Conservation (phyloP, 2,113 vertebrate species). For the Ahaetulla prasina region DNA sequence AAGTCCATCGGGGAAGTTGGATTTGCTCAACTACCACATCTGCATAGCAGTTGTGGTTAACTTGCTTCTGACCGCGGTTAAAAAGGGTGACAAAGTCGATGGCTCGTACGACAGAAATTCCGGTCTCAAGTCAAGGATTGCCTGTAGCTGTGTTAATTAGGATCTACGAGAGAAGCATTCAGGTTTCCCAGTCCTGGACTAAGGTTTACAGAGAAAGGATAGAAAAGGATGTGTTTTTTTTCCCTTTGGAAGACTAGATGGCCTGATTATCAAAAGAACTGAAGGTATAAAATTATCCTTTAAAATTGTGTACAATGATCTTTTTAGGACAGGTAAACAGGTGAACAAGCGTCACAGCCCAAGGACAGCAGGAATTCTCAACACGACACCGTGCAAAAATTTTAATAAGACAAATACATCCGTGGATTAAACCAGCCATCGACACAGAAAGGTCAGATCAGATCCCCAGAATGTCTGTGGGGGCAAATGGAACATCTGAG, state of each 20-base stretch:
- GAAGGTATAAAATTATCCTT: background rate
- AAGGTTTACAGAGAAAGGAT: background rate
- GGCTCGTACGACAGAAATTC: background rate
- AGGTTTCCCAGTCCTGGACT: background rate
- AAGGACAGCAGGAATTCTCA: background rate
- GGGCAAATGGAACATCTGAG: background rate
- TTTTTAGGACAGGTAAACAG: background rate
- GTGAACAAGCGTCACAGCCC: background rate
- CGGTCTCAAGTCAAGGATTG: background rate
- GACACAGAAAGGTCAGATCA: conserved; percentile 22
- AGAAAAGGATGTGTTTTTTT: background rate
- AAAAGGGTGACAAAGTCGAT: background rate
- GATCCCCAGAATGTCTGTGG: background rate
- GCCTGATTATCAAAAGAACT: background rate
- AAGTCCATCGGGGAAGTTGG: background rate
- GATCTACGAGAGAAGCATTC: background rate
- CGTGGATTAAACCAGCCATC: conserved; percentile 5
- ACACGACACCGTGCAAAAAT: background rate
- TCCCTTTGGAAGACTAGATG: background rate
- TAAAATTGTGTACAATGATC: background rate
- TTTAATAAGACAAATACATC: conserved; percentile 13
- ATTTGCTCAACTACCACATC: background rate
- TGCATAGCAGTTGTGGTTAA: background rate
- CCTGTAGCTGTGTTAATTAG: background rate
- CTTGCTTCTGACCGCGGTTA: background rate